A percentile compares a stretch with the other conserved stretches of the same genome.
Conservation (phyloP, 1,140 invertebrate genomes). For the Pseudomyrmex cubaensis region DNA sequence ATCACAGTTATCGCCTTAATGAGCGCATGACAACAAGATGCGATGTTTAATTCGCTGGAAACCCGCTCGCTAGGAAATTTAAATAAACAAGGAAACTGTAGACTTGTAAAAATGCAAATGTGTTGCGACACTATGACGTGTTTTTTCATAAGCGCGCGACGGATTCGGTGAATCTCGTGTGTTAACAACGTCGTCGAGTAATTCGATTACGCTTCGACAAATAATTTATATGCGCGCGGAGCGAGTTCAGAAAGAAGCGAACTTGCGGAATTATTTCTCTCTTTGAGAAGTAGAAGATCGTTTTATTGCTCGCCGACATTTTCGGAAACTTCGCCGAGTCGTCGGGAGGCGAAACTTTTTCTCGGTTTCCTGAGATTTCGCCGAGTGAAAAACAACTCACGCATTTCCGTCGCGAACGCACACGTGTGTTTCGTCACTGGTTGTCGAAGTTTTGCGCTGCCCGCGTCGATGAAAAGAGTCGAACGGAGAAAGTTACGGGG, state of each 20-base stretch:
- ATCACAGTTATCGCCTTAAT: constrained; percentile 45
- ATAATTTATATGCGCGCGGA: constrained; percentile 33
- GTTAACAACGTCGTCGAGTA: constrained; percentile 1
- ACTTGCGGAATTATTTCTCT: constrained; percentile 54
- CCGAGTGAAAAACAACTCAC: not conserved
- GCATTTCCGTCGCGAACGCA: not conserved
- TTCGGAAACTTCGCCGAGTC: constrained; percentile 36
- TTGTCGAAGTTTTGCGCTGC: not conserved
- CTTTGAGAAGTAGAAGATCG: constrained; percentile 5
- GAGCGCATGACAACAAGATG: constrained; percentile 41
- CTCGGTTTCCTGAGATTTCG: constrained; percentile 22
- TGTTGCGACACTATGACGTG: too few relatives aligned
- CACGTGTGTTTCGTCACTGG: not conserved
- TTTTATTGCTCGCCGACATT: constrained; percentile 38
- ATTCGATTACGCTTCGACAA: constrained; percentile 39
- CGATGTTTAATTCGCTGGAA: constrained; percentile 48
- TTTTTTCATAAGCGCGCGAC: too few relatives aligned
- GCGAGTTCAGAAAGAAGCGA: constrained; percentile 27
- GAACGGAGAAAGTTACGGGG: not conserved
- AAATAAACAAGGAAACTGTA: not conserved
- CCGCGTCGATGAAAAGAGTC: not conserved
- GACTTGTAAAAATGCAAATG: too few relatives aligned
- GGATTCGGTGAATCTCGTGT: not conserved
- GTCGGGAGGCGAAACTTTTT: constrained; percentile 36
- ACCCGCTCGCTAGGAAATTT: constrained; percentile 8